phyloP scores from a whole-genome alignment of 2,113 vertebrate genomes.

The Lophius piscatorius region DNA sequence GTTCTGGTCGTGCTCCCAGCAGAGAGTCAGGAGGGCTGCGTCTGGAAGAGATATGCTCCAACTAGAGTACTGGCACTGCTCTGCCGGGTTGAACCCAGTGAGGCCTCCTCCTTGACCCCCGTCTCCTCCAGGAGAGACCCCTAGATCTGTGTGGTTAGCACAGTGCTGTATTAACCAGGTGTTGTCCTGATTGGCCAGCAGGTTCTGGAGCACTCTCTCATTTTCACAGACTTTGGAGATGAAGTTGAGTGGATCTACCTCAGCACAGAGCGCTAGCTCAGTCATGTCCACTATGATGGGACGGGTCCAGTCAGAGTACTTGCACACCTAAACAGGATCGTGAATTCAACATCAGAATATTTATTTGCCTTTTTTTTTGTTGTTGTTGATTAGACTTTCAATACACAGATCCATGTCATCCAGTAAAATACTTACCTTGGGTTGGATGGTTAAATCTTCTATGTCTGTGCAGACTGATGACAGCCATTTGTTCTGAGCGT shows the following conservation, averaged over 20 bases:
- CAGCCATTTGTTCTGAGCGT: slow-evolving; percentile 78
- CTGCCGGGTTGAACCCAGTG: slow-evolving; percentile 51
- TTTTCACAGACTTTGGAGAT: slow-evolving; percentile 76
- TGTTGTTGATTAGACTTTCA: not conserved
- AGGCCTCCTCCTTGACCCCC: slow-evolving; percentile 9
- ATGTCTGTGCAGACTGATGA: slow-evolving; percentile 61
- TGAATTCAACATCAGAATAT: slow-evolving; percentile 3
- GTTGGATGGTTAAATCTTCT: slow-evolving; percentile 25
- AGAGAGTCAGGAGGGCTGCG: slow-evolving; percentile 69
- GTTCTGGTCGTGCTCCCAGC: slow-evolving; percentile 80
- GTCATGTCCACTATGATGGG: slow-evolving; percentile 80
- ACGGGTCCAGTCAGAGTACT: slow-evolving; percentile 76
- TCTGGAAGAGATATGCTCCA: slow-evolving; percentile 74
- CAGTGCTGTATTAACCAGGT: slow-evolving; percentile 80
- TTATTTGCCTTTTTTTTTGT: not conserved
- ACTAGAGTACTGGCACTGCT: slow-evolving; percentile 76
- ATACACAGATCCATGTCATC: not conserved
- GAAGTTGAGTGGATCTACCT: slow-evolving; percentile 77
- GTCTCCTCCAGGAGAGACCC: slow-evolving; percentile 6
- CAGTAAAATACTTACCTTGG: slow-evolving; percentile 59
- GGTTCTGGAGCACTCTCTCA: slow-evolving; percentile 67
- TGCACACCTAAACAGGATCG: slow-evolving; percentile 63
- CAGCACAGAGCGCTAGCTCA: slow-evolving; percentile 77
- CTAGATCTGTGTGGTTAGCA: slow-evolving; percentile 58
- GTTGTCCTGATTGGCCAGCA: slow-evolving; percentile 79